These are phyloP conservation scores for Echinops telfairi DNA, from an alignment of 2,113 vertebrate genomes.

Conservation along the genomic window DNA sequence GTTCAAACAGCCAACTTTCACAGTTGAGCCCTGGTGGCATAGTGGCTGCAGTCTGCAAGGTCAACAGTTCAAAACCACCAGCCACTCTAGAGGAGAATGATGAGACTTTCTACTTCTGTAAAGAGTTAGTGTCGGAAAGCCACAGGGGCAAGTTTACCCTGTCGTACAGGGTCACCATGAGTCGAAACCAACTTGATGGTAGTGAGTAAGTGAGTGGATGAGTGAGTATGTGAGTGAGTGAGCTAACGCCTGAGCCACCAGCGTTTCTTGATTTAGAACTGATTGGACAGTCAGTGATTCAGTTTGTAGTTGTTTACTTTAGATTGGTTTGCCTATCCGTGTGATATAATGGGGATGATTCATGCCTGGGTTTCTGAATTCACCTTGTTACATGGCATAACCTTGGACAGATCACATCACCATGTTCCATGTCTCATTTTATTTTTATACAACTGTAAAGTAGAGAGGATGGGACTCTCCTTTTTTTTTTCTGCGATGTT, in stretches of 20 bases:
- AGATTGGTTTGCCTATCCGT: not conserved
- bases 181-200: no score
- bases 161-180: no score
- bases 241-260: not conserved
- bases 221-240: no score
- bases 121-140: no score
- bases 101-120: no score
- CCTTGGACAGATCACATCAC: not conserved
- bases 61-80: no score
- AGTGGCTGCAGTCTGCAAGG: no score
- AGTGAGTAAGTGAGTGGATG: no score
- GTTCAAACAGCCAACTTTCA: not conserved
- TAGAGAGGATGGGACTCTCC: not conserved
- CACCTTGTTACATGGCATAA: not conserved
- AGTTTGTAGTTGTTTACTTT: not conserved
- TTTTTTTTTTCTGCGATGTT: not conserved
- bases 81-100: no score
- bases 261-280: not conserved
- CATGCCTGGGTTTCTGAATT: not conserved
- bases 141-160: no score
- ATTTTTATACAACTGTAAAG: not conserved
- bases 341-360: fast-evolving
- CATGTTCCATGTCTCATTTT: not conserved
- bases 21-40: not conserved
- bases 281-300: not conserved